Conservation (phyloP, 2,797 vertebrate species). For the Dryobates pubescens region DNA sequence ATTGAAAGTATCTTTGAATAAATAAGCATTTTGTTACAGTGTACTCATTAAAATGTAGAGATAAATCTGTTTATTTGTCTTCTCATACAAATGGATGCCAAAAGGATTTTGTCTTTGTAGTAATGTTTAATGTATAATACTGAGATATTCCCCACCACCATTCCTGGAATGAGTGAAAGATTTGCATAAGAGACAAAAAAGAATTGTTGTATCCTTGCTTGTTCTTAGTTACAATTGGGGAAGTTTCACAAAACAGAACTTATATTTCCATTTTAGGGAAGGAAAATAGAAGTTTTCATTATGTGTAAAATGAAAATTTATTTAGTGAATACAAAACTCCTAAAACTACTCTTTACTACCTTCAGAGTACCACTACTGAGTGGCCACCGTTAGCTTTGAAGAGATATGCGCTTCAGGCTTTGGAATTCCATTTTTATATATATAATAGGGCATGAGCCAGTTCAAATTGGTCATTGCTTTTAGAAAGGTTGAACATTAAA, state of each 20-base stretch:
- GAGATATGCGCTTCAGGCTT: not conserved
- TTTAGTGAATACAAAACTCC: not conserved
- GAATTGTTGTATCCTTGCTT: not conserved
- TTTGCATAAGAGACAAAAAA: conserved; percentile 4
- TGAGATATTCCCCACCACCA: not conserved
- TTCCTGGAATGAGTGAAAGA: not conserved
- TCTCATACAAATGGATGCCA: not conserved
- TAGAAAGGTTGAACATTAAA: not conserved
- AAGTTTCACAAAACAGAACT: not conserved
- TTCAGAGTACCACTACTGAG: not conserved
- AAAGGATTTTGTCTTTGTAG: conserved; percentile 2
- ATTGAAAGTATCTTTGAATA: not conserved
- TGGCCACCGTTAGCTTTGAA: not conserved
- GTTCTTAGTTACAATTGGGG: not conserved
- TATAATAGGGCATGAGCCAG: fast-evolving
- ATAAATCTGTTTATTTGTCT: not conserved
- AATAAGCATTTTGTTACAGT: not conserved
- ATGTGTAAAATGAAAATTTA: not conserved
- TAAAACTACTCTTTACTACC: not conserved
- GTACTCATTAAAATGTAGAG: conserved; percentile 24
- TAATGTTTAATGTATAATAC: conserved; percentile 29
- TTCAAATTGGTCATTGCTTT: not conserved
- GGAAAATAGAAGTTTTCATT: not conserved
- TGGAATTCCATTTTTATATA: not conserved
- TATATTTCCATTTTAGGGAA: not conserved